phyloP scores from a whole-genome alignment of 2,113 vertebrate genomes.

The Tichodroma muraria region DNA sequence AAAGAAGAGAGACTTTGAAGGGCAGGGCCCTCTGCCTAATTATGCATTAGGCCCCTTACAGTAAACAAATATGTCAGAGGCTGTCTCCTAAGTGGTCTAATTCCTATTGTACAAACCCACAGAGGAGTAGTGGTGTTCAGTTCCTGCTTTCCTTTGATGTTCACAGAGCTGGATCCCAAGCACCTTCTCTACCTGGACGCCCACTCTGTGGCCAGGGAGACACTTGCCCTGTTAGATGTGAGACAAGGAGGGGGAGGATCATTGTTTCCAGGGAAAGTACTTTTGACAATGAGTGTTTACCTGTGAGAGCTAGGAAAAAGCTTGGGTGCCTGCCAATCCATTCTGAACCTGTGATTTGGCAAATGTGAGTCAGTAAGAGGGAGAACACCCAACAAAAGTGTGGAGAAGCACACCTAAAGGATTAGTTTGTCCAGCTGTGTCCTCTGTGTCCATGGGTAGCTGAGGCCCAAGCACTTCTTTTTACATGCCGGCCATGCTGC shows the following conservation, averaged over 20 bases:
- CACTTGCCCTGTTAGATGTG: neutral
- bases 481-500: accelerated
- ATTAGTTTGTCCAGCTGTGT: neutral
- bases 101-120: neutral
- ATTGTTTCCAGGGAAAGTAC: neutral
- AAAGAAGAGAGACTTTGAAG: neutral
- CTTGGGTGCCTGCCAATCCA: neutral
- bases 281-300: neutral
- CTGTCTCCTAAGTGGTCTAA: neutral
- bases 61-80: neutral
- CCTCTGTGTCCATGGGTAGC: neutral
- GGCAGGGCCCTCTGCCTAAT: neutral
- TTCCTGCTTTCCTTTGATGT: neutral
- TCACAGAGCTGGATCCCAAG: neutral
- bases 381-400: neutral
- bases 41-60: neutral
- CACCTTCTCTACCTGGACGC: neutral
- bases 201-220: neutral
- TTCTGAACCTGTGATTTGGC: neutral
- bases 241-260: neutral
- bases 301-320: neutral
- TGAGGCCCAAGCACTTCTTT: neutral
- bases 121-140: neutral
- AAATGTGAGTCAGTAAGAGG: neutral
- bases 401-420: neutral